phyloP scores from a whole-genome alignment of 2,113 vertebrate genomes.

The Struthidea cinerea region DNA sequence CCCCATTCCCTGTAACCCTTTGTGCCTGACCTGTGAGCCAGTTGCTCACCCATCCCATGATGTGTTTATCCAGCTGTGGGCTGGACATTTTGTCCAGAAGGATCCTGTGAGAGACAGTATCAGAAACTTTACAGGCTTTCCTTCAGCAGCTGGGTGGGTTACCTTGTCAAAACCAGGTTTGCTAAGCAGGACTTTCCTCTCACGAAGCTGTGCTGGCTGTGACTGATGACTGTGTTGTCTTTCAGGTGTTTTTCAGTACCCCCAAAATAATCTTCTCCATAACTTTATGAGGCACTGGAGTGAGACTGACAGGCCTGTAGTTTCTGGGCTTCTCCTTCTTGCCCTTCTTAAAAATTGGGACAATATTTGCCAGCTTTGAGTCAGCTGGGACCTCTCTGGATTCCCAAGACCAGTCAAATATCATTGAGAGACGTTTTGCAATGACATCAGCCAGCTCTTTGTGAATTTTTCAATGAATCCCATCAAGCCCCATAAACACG shows the following conservation, averaged over 20 bases:
- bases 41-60: not conserved
- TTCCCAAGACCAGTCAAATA: not conserved
- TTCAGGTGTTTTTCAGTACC: not conserved
- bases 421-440: not conserved
- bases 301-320: not conserved
- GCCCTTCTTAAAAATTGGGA: not conserved
- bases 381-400: not conserved
- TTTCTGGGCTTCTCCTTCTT: not conserved
- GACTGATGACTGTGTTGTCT: rapidly evolving
- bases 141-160: not conserved
- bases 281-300: no score
- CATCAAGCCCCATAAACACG: not conserved
- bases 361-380: rapidly evolving
- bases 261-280: not conserved
- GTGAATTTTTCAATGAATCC: not conserved
- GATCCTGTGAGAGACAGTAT: not conserved
- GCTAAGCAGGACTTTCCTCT: not conserved
- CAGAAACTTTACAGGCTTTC: not conserved
- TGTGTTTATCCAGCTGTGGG: not conserved
- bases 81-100: not conserved
- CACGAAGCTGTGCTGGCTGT: not conserved
- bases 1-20: not conserved
- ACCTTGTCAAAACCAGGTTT: not conserved
- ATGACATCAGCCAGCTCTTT: not conserved
- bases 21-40: not conserved